phyloP scores from a whole-genome alignment of 2,888 invertebrate species.

The Metallyticus violacea region DNA sequence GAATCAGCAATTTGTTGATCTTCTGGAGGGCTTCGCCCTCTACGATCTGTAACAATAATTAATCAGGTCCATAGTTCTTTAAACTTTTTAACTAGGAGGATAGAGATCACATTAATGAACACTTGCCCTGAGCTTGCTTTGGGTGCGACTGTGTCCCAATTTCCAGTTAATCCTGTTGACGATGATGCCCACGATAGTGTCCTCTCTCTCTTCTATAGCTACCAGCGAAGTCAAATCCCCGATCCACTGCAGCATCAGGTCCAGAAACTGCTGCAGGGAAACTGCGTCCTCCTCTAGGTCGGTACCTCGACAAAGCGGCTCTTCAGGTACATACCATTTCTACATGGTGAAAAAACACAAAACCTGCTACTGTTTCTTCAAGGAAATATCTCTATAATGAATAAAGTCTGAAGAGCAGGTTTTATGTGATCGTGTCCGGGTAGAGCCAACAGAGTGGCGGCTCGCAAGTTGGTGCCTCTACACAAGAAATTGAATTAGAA shows the following conservation, averaged over 20 bases:
- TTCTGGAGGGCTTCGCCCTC: background rate
- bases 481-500: too few species aligned
- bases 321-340: background rate
- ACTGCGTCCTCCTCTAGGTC: background rate
- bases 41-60: background rate
- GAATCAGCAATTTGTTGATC: background rate
- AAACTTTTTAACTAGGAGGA: too few species aligned
- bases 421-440: too few species aligned
- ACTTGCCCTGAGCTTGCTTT: background rate
- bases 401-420: too few species aligned
- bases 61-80: too few species aligned
- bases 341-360: too few species aligned
- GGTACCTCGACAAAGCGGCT: background rate
- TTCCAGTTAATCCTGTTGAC: background rate
- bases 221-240: background rate
- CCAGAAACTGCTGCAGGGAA: background rate
- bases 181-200: background rate
- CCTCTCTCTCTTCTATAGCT: background rate
- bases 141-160: background rate
- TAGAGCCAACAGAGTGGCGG: too few species aligned
- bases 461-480: too few species aligned
- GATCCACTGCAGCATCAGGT: background rate
- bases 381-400: too few species aligned
- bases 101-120: too few species aligned
- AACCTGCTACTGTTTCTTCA: too few species aligned